Conservation (phyloP, 2,797 vertebrate genomes). For the Coregonus sp. region DNA sequence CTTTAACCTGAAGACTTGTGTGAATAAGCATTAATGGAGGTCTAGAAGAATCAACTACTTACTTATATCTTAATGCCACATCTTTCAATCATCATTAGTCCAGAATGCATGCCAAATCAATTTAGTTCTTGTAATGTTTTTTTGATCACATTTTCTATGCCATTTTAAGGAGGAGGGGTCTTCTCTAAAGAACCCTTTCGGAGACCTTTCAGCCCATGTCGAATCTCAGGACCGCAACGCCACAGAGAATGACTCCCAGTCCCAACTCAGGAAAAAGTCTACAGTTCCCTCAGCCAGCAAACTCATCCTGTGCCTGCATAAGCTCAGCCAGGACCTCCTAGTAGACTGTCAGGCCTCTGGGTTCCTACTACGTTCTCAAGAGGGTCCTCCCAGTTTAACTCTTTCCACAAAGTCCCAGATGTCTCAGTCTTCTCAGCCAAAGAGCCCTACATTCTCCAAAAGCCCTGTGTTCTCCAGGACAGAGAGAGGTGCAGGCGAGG, state of each 20-base stretch:
- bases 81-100: not conserved
- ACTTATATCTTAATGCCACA: not conserved
- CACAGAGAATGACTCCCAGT: slow-evolving; percentile 47
- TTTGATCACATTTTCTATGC: not conserved
- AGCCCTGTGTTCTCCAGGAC: no score
- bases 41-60: no score
- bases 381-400: slow-evolving; percentile 29
- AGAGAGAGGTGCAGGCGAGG: not conserved
- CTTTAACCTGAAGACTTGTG: no score
- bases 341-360: slow-evolving; percentile 70
- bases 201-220: slow-evolving; percentile 12
- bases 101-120: not conserved
- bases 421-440: not conserved
- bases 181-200: not conserved
- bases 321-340: slow-evolving; percentile 78
- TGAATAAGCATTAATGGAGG: no score
- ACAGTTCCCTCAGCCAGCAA: slow-evolving; percentile 19
- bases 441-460: no score
- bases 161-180: not conserved
- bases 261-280: slow-evolving; percentile 22
- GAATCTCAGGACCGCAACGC: slow-evolving; percentile 52
- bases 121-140: not conserved
- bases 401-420: slow-evolving; percentile 7
- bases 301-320: slow-evolving; percentile 72
- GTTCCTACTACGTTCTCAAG: slow-evolving; percentile 39